A percentile compares a stretch with the other conserved stretches of the same genome.
Evolutionary conservation across 2,113 vertebrate genomes (phyloP).

Genomic region (Ahaetulla prasina): DNA sequence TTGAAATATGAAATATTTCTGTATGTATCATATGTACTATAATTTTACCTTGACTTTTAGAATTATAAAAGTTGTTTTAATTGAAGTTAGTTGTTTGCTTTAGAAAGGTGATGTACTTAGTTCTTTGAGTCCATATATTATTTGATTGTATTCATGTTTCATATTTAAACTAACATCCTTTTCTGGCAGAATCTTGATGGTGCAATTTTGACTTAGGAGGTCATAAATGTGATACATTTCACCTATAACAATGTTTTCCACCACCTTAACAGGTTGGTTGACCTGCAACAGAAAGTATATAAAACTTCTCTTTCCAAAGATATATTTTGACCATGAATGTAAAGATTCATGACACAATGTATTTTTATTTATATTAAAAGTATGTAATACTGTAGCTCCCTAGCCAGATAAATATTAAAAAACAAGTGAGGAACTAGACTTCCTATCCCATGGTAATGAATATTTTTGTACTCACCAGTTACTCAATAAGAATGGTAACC

Average conservation of each 20-base stretch:
- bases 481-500: not conserved
- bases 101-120: slow-evolving; percentile 4
- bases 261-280: not conserved
- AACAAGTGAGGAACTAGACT: not conserved
- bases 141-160: not conserved
- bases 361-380: not conserved
- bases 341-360: not conserved
- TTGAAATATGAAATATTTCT: slow-evolving; percentile 23
- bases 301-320: not conserved
- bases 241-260: not conserved
- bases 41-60: not conserved
- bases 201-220: not conserved
- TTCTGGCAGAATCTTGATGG: not conserved
- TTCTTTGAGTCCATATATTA: not conserved
- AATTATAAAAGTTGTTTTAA: slow-evolving; percentile 29
- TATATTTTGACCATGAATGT: not conserved
- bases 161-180: not conserved
- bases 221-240: not conserved
- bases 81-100: not conserved
- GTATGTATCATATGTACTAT: not conserved
- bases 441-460: not conserved
- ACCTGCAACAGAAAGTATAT: not conserved
- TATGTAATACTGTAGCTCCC: not conserved
- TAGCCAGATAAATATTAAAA: not conserved
- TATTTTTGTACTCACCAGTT: not conserved